Conservation (phyloP, 30 jellyfish, hydroid and myxozoan species). For the Mastigias papua region DNA sequence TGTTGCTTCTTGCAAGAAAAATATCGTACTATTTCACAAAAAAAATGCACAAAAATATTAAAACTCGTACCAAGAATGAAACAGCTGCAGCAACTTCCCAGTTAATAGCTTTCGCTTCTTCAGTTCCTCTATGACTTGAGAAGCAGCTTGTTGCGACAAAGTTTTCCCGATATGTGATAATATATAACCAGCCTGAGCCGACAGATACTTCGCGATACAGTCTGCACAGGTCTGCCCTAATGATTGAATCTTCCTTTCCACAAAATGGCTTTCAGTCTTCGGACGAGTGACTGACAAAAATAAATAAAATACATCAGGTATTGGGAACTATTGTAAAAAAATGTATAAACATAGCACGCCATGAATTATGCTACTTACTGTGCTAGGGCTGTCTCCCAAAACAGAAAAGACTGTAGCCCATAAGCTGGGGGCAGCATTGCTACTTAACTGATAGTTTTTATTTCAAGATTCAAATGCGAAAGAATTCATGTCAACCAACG, state of each 20-base stretch:
- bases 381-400: too few relatives aligned
- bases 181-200: conserved; percentile 44
- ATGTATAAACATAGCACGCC: too few relatives aligned
- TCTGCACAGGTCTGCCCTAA: conserved; percentile 48
- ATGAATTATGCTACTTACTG: too few relatives aligned
- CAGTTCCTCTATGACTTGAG: conserved; percentile 57
- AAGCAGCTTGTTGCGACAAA: conserved; percentile 67
- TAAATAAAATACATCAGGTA: neutral
- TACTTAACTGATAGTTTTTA: too few relatives aligned
- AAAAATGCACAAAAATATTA: neutral
- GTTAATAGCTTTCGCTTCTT: conserved; percentile 65
- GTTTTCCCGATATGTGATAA: conserved; percentile 56
- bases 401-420: too few relatives aligned
- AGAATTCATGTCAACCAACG: too few relatives aligned
- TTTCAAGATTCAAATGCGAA: too few relatives aligned
- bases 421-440: too few relatives aligned
- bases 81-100: conserved; percentile 60
- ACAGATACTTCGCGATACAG: conserved; percentile 54
- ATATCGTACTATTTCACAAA: too few relatives aligned
- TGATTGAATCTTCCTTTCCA: conserved; percentile 44
- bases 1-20: too few relatives aligned
- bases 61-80: conserved; percentile 70
- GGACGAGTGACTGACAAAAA: neutral
- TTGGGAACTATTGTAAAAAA: too few relatives aligned
- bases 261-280: neutral